Base-by-base conservation (phyloP, 2,797 vertebrate species). In the Mormyrus hasselquistii region DNA sequence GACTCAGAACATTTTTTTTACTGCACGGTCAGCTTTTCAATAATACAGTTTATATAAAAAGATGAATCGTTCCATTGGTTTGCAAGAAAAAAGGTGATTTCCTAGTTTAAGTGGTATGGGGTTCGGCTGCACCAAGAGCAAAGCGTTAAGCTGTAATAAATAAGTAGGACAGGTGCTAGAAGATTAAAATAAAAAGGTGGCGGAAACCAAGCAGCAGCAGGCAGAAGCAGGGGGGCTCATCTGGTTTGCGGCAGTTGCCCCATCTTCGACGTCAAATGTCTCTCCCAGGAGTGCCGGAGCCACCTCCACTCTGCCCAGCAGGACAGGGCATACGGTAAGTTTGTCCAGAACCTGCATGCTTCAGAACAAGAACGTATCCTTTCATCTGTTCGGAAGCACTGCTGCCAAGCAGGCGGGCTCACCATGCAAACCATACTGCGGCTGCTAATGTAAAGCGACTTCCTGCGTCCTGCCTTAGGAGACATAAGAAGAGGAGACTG, bases 151-250 rank as follows among this genome's bases (percentile, higher is more conserved):
- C 38, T 19, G 38, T 16, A 9, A 41, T 12, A 29, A 25, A 53
- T 53, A 86, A 86, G 47, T 53, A 86, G 49, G 50, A 86, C 47
- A 86, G 29, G 16, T 86, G 50, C 84, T 93, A 93, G 92, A 94
- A 92, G 91, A 95, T 92, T 95, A 96, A 97, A 98, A 97, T 97
- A 96, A 97, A 97, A 96, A 94, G 91, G 90, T 92, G 6, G 94
- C 94, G 92, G 94, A 29, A 53, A 53, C 22, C 9, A 93, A 38
- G 34, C 94, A 95, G 47, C 59, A 29, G 44, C 22, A 73, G 22
- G 22, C 22, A 57, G 19, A 57, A 62, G 95, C 87, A 34, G 25
- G 87, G 87, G 65, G 87, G 44, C 94, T 95, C 96, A 96, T 96
- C 95, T 90, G 0, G 65, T 47, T 16, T 38, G 19, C 90, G 22